A percentile compares a stretch with the other conserved stretches of the same genome.
Evolutionary conservation across 2,797 vertebrate species (phyloP).

Genomic region (Austrolebias charrua): DNA sequence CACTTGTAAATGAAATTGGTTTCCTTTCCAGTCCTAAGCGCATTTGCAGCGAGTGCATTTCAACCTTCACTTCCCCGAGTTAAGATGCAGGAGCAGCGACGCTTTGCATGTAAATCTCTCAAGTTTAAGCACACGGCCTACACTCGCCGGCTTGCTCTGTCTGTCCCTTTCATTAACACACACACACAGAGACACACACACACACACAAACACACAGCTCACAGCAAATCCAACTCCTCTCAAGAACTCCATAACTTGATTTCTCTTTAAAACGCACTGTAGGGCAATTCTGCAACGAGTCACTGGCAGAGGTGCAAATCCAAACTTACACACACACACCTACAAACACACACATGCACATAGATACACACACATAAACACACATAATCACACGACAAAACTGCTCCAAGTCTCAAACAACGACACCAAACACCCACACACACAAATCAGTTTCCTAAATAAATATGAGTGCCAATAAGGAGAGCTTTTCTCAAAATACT

Average conservation of each 20-base stretch:
- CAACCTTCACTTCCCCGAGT: slow-evolving; percentile 73
- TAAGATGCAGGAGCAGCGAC: slow-evolving; percentile 69
- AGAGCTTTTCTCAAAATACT: background rate
- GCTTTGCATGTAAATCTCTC: slow-evolving; percentile 78
- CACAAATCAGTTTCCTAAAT: slow-evolving; percentile 22
- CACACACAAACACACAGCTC: slow-evolving; percentile 44
- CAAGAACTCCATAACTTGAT: slow-evolving; percentile 59
- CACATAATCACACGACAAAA: slow-evolving; percentile 3
- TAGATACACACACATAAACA: background rate
- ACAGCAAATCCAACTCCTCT: slow-evolving; percentile 64
- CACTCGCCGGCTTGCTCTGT: slow-evolving; percentile 57
- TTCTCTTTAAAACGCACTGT: slow-evolving; percentile 49
- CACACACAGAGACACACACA: slow-evolving; percentile 23
- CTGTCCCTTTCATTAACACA: slow-evolving; percentile 46
- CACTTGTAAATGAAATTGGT: slow-evolving; percentile 75
- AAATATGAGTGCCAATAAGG: background rate
- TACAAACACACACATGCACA: too few relatives aligned
- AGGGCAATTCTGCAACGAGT: slow-evolving; percentile 52
- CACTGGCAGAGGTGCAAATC: slow-evolving; percentile 35
- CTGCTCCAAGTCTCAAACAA: slow-evolving; percentile 8
- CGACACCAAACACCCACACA: slow-evolving; percentile 24
- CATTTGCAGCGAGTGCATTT: slow-evolving; percentile 77
- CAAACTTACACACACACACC: background rate
- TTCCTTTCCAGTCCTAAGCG: slow-evolving; percentile 70
- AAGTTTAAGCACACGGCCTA: slow-evolving; percentile 73